A percentile compares a stretch with the other conserved stretches of the same genome.
phyloP scores from a whole-genome alignment of 2,113 vertebrate genomes.

The Aspidoscelis tigris region DNA sequence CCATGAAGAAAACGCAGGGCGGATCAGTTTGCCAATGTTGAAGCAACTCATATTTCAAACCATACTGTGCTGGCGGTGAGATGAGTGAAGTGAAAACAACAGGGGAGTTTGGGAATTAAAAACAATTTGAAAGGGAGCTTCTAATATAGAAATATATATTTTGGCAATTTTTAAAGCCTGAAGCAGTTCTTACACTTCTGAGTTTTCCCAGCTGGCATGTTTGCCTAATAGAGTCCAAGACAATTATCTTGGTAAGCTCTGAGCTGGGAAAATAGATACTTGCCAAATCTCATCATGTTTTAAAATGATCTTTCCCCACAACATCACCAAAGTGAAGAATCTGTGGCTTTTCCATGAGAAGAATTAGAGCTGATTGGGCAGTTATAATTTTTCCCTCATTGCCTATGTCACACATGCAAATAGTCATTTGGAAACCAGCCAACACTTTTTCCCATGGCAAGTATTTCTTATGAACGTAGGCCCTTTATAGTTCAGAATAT shows the following conservation, averaged over 20 bases:
- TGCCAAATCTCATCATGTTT: background rate
- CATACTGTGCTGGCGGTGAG: background rate
- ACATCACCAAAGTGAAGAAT: slow-evolving; percentile 10
- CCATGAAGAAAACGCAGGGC: background rate
- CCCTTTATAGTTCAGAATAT: background rate
- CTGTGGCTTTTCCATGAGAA: slow-evolving; percentile 16
- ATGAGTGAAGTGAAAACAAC: slow-evolving; percentile 8
- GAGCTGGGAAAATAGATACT: slow-evolving; percentile 4
- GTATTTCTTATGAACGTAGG: background rate
- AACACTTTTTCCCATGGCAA: slow-evolving; percentile 2
- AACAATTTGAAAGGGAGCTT: slow-evolving; percentile 4
- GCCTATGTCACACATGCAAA: background rate
- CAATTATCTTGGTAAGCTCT: slow-evolving; percentile 6
- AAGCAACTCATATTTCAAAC: background rate
- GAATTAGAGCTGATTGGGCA: background rate
- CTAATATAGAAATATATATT: slow-evolving; percentile 4
- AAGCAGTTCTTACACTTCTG: slow-evolving; percentile 6
- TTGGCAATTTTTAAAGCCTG: background rate
- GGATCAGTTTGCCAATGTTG: background rate
- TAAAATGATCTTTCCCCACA: slow-evolving; percentile 8
- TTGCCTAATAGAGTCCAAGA: background rate
- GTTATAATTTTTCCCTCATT: background rate
- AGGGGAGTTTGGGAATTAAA: slow-evolving; percentile 4
- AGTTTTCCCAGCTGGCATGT: slow-evolving; percentile 14
- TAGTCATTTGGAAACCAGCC: background rate